Evolutionary conservation across 37 sponge, comb jelly and placozoan genomes (phyloP).

Genomic region (Sycon ciliatum): DNA sequence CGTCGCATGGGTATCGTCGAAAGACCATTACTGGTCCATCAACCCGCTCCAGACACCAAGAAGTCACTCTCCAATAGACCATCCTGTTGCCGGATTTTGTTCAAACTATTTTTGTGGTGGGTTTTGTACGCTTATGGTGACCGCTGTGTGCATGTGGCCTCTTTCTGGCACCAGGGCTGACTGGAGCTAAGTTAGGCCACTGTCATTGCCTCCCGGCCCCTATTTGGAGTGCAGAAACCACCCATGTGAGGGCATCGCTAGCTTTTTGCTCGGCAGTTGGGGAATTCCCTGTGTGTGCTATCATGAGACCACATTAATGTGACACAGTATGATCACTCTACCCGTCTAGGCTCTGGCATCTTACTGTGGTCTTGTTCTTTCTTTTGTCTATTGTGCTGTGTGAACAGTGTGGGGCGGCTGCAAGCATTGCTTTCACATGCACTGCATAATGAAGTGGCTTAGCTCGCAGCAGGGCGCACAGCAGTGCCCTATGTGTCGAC

Average conservation of each 20-base stretch:
- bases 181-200: no score
- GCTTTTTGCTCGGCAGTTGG: neutral
- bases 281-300: conserved; percentile 19
- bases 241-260: conserved; percentile 3
- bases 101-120: no score
- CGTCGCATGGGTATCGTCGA: no score
- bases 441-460: conserved; percentile 96
- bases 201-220: no score
- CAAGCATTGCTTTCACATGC: conserved; percentile 85
- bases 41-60: no score
- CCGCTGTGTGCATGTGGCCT: no score
- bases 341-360: neutral
- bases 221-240: no score
- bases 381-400: neutral
- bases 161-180: no score
- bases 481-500: conserved; percentile 94
- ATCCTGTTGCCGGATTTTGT: no score
- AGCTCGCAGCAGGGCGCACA: conserved; percentile 67
- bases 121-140: no score
- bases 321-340: neutral
- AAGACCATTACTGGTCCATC: no score
- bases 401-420: conserved; percentile 69
- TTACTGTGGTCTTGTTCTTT: neutral
- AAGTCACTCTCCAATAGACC: no score
- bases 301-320: conserved; percentile 1